Percentiles rank a stretch among this genome's conserved stretches.
Conservation (phyloP, 2,113 vertebrate species). For the Tamias sibiricus region DNA sequence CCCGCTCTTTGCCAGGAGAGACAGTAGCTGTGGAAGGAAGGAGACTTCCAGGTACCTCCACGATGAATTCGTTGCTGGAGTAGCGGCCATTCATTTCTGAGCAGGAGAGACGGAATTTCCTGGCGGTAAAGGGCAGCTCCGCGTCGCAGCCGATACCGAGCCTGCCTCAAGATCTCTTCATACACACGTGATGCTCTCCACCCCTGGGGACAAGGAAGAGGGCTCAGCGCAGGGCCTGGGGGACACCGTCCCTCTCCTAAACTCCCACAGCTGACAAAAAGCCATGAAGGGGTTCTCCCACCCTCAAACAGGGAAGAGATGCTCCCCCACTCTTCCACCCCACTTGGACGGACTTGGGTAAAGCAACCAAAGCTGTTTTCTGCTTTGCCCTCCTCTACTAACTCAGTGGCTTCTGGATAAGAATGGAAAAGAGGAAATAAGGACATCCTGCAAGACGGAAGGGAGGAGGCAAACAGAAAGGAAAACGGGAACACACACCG, state of each 20-base stretch:
- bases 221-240: background rate
- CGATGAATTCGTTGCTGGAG: conserved; percentile 96
- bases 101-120: conserved; percentile 97
- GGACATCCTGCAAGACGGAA: background rate
- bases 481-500: background rate
- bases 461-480: background rate
- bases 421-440: background rate
- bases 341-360: background rate
- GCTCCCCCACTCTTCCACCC: background rate
- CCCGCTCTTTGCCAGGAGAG: background rate
- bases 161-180: conserved; percentile 94
- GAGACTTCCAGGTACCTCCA: conserved; percentile 89
- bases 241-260: background rate
- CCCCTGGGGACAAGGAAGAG: conserved; percentile 84
- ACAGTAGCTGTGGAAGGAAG: background rate
- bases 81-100: conserved; percentile 99
- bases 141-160: conserved; percentile 92
- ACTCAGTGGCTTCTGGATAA: background rate
- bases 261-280: background rate
- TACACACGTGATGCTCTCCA: conserved; percentile 98
- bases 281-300: background rate
- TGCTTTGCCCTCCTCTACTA: background rate
- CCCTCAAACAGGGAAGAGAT: background rate
- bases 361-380: background rate
- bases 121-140: conserved; percentile 94